phyloP scores from a whole-genome alignment of 2,797 vertebrate genomes.

The Setipinna tenuifilis region DNA sequence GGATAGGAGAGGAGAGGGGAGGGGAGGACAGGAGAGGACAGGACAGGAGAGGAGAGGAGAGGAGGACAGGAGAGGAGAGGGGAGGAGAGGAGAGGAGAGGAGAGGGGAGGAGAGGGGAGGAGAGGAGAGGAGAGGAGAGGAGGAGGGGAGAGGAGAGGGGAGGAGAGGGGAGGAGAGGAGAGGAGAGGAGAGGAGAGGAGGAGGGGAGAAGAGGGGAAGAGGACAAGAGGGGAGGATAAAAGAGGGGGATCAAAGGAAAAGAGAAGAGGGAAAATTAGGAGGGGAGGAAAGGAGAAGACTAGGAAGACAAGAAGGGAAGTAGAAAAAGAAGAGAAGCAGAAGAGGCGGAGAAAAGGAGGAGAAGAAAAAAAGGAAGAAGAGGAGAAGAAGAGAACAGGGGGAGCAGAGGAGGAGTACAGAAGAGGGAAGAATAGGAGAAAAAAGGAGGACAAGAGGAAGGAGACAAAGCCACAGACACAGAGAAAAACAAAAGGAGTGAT shows the following conservation, averaged over 20 bases:
- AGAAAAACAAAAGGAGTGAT: no score
- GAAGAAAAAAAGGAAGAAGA: background rate
- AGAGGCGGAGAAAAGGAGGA: background rate
- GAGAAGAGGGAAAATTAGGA: background rate
- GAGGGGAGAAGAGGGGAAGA: background rate
- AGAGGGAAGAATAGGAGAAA: background rate
- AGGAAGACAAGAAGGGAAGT: background rate
- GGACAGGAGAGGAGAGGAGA: background rate
- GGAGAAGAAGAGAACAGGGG: background rate
- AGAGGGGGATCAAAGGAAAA: background rate
- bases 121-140: background rate
- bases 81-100: background rate
- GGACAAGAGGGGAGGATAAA: background rate
- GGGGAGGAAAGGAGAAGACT: background rate
- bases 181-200: background rate
- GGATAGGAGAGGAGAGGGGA: background rate
- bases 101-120: background rate
- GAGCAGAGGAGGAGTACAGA: background rate
- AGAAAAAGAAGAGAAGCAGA: slow-evolving; percentile 33
- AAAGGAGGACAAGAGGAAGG: background rate
- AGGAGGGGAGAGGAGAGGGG: background rate
- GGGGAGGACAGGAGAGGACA: background rate
- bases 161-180: background rate
- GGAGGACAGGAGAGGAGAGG: background rate
- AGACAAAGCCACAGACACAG: background rate